Evolutionary conservation across 2,888 invertebrate species (phyloP), one percentile per base, ranked within the genome.

Genomic region (Julus scanicus): DNA sequence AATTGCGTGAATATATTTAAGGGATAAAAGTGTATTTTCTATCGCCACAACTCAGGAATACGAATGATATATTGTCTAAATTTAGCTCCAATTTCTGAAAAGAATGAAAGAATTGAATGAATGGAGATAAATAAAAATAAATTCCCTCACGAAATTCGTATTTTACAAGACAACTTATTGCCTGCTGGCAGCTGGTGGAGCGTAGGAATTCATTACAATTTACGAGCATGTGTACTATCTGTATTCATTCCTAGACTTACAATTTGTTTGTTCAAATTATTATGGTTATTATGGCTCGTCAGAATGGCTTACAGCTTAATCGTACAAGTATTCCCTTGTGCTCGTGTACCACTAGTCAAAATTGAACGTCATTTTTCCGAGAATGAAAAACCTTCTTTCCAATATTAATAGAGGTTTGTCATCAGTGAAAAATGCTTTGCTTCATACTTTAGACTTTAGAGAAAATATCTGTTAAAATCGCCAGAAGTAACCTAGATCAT

Each of bases 1-100:
- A 63, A 63, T 63, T n/a, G 63, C 63, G 63, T 63, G 63, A 63
- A 63, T 63, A n/a, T n/a, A 63, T 63, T 17, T 63, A 63, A 63
- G 63, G 15, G 63, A 3, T n/a, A 63, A 63, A 63, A 17, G 63
- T 3, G 63, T n/a, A 63, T n/a, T 17, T 63, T 17, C 63, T 8
- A 63, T 63, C 63, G n/a, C 20, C 63, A 2, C 63, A 63, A 2
- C n/a, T 17, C 63, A n/a, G 63, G n/a, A 2, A 17, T 17, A 63
- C 2, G n/a, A 63, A 63, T n/a, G n/a, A 20, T 63, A 5, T 63
- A 2, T 63, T 63, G 63, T 63, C 20, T 63, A 63, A 63, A 63
- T 63, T 48, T 63, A 63, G 5, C 63, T 2, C 5, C n/a, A 63
- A n/a, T 63, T 63, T 63, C 5, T n/a, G n/a, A n/a, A 2, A 63